Base-by-base conservation (phyloP, 2,888 invertebrate species). In the Oscheius onirici region DNA sequence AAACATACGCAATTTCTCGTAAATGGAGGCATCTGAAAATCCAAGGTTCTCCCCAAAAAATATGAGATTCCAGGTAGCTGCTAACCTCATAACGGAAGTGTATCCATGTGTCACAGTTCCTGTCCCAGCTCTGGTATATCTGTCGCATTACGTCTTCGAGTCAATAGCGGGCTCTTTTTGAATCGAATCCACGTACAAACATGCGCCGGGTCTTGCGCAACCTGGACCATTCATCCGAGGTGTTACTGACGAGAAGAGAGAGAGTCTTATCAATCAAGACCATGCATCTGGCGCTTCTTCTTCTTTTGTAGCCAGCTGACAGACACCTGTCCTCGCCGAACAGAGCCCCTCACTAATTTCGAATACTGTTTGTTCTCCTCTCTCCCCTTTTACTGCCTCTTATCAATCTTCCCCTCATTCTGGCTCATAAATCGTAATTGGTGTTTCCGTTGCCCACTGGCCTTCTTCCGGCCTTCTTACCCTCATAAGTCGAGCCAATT, bases 141-240 rank as follows among this genome's bases (percentile, higher is more conserved):
- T 43, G 46, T 46, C 13, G 46, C 43, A 46, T 46, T 46, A 46
- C 46, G 46, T 43, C 46, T 46, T 20, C 20, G 46, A 46, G 46
- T 46, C 46, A 46, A 46, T 11, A 46, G 46, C 46, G 46, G 46
- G 3, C 20, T 43, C n/a, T 15, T 46, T 46, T 46, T 3, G 46
- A 46, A 5, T 13, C 46, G 11, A 46, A 46, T 46, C 46, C 46
- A 5, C 46, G 3, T 11, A 46, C 20, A 46, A 46, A 46, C 46
- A 46, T 46, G 46, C 46, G 46, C 20, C 46, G 11, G n/a, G 15
- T 46, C 46, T 46, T 46, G 46, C 46, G 46, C 46, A 46, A 46
- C 0, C n/a, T 34, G 5, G 46, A 46, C n/a, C 20, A 46, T 46
- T 46, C 43, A 46, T 15, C 46, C 46, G 20, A 15, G 46, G 46